A percentile compares a stretch with the other conserved stretches of the same genome.
These are phyloP conservation scores for Sesamia inferens DNA, from an alignment of 2,888 invertebrate genomes.

Conservation along the genomic window DNA sequence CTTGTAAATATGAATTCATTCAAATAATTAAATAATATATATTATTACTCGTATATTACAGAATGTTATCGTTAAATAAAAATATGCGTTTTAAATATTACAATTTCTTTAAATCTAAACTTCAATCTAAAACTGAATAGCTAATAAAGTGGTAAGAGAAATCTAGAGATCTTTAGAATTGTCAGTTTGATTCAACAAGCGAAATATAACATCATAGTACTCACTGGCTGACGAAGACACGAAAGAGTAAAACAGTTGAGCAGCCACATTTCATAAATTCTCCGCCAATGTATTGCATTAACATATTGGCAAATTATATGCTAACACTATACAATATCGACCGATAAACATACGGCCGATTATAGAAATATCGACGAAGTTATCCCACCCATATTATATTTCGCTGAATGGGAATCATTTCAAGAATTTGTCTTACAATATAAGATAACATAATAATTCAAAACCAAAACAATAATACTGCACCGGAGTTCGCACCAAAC, in stretches of 20 bases:
- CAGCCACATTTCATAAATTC: conserved; percentile 34
- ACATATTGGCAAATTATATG: conserved; percentile 45
- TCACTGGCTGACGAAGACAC: conserved; percentile 61
- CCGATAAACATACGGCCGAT: conserved; percentile 18
- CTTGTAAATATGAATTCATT: conserved; percentile 82
- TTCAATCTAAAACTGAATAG: conserved; percentile 69
- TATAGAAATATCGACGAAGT: conserved; percentile 23
- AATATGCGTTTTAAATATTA: conserved; percentile 82
- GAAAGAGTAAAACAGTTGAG: conserved; percentile 31
- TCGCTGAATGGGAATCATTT: conserved; percentile 52
- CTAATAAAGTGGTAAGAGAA: conserved; percentile 70
- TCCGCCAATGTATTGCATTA: conserved; percentile 28
- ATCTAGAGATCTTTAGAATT: conserved; percentile 74
- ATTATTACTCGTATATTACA: conserved; percentile 85
- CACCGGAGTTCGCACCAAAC: conserved; percentile 74
- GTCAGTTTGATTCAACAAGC: conserved; percentile 61
- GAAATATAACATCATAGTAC: conserved; percentile 61
- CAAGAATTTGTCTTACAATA: conserved; percentile 60
- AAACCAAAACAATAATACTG: conserved; percentile 77
- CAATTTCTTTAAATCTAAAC: conserved; percentile 77
- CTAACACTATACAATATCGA: conserved; percentile 33
- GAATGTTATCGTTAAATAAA: conserved; percentile 80
- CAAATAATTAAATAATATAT: conserved; percentile 84
- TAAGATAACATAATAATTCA: conserved; percentile 68
- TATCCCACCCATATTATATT: conserved; percentile 54